A percentile compares a stretch with the other conserved stretches of the same genome.
These are phyloP conservation scores for Acleris laterana DNA, from an alignment of 2,888 invertebrate species.

Conservation along the genomic window DNA sequence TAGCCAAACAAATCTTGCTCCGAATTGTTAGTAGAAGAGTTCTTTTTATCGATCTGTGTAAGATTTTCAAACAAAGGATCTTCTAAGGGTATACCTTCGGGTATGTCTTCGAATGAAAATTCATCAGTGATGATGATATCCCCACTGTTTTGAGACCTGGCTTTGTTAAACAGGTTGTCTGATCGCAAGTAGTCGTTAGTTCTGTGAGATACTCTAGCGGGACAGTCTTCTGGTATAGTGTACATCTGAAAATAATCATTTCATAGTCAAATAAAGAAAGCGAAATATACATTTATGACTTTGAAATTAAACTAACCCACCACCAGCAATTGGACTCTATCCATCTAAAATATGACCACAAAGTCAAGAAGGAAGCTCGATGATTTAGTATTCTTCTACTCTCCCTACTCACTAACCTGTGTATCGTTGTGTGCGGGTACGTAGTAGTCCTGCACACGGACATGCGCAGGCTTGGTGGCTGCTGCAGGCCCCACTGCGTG, in stretches of 20 bases:
- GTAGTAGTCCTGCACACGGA: constrained; percentile 87
- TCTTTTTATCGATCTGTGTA: constrained; percentile 41
- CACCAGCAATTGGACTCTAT: too few species aligned
- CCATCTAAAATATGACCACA: too few species aligned
- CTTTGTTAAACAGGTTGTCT: constrained; percentile 69
- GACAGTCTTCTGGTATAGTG: constrained; percentile 77
- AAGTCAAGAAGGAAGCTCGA: too few species aligned
- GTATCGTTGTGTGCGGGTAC: constrained; percentile 81
- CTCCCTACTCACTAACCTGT: constrained; percentile 63
- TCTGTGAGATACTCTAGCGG: constrained; percentile 59
- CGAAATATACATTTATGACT: too few species aligned
- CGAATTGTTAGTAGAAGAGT: not conserved
- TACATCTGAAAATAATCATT: constrained; percentile 59
- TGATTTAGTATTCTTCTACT: not conserved
- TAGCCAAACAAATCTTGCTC: not conserved
- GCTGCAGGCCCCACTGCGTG: constrained; percentile 66
- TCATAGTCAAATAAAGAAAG: too few species aligned
- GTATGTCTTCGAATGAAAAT: constrained; percentile 70
- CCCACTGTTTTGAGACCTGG: constrained; percentile 59
- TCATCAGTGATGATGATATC: constrained; percentile 70
- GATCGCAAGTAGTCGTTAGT: constrained; percentile 55
- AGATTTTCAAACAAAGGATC: constrained; percentile 72
- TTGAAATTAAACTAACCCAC: too few species aligned
- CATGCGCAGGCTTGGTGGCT: constrained; percentile 77
- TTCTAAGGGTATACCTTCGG: constrained; percentile 72